These are phyloP conservation scores for Musca domestica DNA, from an alignment of 1,140 invertebrate genomes.

Conservation along the genomic window DNA sequence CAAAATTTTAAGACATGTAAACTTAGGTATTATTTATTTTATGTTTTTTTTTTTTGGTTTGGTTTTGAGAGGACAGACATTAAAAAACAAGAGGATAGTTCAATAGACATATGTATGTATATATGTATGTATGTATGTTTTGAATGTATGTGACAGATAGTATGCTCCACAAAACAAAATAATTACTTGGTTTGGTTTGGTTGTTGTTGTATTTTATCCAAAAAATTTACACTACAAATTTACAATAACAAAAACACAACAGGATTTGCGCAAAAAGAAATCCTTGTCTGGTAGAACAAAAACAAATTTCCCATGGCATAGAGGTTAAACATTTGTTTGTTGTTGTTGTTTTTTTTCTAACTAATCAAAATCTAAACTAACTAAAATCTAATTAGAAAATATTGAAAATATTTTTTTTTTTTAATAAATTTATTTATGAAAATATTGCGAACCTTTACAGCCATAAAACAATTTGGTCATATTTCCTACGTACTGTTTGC, in stretches of 20 bases:
- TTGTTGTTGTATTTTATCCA: no score
- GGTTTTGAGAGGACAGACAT: conserved; percentile 9
- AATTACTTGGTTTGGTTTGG: neutral
- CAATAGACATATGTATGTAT: neutral
- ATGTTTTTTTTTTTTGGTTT: neutral
- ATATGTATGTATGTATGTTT: neutral
- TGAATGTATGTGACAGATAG: no score
- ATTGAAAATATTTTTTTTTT: neutral
- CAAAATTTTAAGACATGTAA: neutral
- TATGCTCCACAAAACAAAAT: neutral
- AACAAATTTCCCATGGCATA: neutral
- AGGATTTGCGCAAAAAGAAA: conserved; percentile 5
- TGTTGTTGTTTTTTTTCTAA: neutral
- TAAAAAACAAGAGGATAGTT: conserved; percentile 13
- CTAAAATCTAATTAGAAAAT: conserved; percentile 4
- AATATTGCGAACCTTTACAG: conserved; percentile 46
- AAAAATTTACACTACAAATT: conserved; percentile 9
- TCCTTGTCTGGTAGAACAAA: neutral
- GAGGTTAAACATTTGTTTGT: conserved; percentile 10
- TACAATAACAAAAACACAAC: neutral
- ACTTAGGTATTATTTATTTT: conserved; percentile 3
- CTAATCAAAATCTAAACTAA: neutral
- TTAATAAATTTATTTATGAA: neutral
- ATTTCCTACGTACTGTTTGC: conserved; percentile 49
- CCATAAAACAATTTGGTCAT: conserved; percentile 45